Conservation (phyloP, 2,797 vertebrate genomes). For the Mycteria americana region DNA sequence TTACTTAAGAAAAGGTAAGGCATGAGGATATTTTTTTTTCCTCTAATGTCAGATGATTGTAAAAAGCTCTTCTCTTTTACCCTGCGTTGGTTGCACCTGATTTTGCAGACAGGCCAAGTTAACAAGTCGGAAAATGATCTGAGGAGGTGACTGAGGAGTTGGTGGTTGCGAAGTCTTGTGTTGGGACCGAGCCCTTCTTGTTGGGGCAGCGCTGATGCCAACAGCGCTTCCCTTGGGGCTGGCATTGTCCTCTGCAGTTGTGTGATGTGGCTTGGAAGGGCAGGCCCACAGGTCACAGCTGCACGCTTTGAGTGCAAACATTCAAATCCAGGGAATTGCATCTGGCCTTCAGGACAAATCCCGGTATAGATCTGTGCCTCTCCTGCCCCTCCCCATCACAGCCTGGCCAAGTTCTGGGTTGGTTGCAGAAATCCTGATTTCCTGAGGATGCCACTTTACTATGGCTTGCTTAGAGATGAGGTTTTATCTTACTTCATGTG, state of each 20-base stretch:
- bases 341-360: not conserved
- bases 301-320: not conserved
- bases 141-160: not conserved
- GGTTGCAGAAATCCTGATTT: not conserved
- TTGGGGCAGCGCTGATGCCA: not conserved
- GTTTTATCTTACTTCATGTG: not conserved
- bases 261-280: not conserved
- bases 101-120: not conserved
- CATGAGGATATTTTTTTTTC: not conserved
- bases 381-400: not conserved
- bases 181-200: not conserved
- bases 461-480: not conserved
- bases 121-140: not conserved
- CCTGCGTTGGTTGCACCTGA: not conserved
- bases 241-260: not conserved
- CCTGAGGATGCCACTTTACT: not conserved
- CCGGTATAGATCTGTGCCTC: not conserved
- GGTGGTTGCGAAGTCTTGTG: not conserved
- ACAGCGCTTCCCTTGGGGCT: not conserved
- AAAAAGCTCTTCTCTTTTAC: not conserved
- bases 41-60: not conserved
- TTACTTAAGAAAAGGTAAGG: not conserved
- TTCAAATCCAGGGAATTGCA: not conserved
- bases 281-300: not conserved
- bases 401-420: not conserved